These are phyloP conservation scores for Holacanthus passer DNA, from an alignment of 2,113 vertebrate species.

Conservation along the genomic window DNA sequence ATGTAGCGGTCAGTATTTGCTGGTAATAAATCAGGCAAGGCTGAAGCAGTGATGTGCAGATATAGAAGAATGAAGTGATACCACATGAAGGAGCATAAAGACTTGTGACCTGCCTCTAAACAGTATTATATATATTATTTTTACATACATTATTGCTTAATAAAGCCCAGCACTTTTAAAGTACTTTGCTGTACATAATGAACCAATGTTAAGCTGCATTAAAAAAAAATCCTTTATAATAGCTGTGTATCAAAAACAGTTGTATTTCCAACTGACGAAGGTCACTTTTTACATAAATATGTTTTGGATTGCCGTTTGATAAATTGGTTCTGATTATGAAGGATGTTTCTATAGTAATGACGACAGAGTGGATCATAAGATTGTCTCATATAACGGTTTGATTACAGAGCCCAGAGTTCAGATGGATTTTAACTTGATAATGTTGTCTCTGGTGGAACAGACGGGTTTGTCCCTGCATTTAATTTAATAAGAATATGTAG, in stretches of 20 bases:
- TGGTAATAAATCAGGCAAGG: slow-evolving; percentile 52
- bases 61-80: slow-evolving; percentile 5
- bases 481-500: not conserved
- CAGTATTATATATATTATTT: slow-evolving; percentile 82
- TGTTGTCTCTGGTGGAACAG: not conserved
- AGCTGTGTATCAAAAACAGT: slow-evolving; percentile 28
- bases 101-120: slow-evolving; percentile 66
- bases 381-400: slow-evolving; percentile 1
- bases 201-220: slow-evolving; percentile 74
- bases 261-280: slow-evolving; percentile 38
- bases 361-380: not conserved
- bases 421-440: not conserved
- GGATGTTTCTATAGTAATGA: slow-evolving; percentile 1
- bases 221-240: slow-evolving; percentile 38
- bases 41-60: slow-evolving; percentile 17
- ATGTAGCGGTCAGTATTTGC: not conserved
- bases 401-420: not conserved
- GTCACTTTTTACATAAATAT: slow-evolving; percentile 29
- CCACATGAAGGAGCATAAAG: slow-evolving; percentile 52
- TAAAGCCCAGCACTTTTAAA: slow-evolving; percentile 82
- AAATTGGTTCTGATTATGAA: slow-evolving; percentile 36
- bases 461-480: not conserved
- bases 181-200: slow-evolving; percentile 75
- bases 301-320: slow-evolving; percentile 36
- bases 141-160: slow-evolving; percentile 65